These are phyloP conservation scores for Stylophora pistillata DNA, from an alignment of 64 coral and sea anemone species.

Conservation along the genomic window DNA sequence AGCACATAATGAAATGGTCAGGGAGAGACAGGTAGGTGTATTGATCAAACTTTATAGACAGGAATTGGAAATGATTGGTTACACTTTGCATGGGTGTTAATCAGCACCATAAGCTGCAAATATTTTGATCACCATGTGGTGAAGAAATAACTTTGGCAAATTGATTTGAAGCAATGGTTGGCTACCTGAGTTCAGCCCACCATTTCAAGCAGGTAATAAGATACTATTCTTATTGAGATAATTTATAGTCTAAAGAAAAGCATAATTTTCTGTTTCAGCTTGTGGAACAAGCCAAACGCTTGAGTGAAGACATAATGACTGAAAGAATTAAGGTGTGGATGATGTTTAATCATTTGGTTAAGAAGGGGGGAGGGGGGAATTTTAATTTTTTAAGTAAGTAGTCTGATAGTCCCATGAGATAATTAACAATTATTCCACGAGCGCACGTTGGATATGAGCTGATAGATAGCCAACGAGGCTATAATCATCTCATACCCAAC, in stretches of 20 bases:
- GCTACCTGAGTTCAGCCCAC: too few relatives aligned
- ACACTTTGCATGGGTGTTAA: background rate
- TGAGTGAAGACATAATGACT: constrained; percentile 89
- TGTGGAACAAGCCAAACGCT: constrained; percentile 86
- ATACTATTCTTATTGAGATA: too few relatives aligned
- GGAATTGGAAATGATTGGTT: too few relatives aligned
- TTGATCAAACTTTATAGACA: background rate
- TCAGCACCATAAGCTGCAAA: background rate
- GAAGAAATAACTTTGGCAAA: too few relatives aligned
- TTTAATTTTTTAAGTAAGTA: background rate
- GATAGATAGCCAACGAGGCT: too few relatives aligned
- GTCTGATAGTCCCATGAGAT: too few relatives aligned
- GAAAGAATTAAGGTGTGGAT: constrained; percentile 68
- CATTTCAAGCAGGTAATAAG: too few relatives aligned
- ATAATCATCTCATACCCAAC: too few relatives aligned
- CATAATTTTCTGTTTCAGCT: constrained; percentile 55
- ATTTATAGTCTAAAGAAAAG: background rate
- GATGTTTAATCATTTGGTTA: background rate
- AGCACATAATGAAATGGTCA: constrained; percentile 86
- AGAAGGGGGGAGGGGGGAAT: background rate
- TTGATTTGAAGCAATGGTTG: too few relatives aligned
- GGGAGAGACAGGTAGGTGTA: constrained; percentile 74
- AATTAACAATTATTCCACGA: too few relatives aligned
- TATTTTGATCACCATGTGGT: too few relatives aligned
- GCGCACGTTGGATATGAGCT: too few relatives aligned